A percentile compares a stretch with the other conserved stretches of the same genome.
phyloP scores from a whole-genome alignment of 1,140 invertebrate genomes.

The Sycophila sp. region DNA sequence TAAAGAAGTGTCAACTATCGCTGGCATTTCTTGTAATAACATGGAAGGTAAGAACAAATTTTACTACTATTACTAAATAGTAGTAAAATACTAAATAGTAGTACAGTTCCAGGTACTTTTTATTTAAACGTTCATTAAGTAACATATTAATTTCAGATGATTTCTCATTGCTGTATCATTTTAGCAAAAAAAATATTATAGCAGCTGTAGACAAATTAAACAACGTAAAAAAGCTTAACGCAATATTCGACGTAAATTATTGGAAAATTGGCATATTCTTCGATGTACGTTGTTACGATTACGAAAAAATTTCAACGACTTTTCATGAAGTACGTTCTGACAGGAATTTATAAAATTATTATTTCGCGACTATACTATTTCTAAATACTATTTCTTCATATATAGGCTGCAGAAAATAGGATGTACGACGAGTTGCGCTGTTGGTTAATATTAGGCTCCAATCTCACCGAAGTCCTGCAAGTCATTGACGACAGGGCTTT shows the following conservation, averaged over 20 bases:
- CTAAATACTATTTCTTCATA: no score
- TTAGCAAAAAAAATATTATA: not conserved
- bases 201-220: not conserved
- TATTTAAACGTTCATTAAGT: no score
- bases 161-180: not conserved
- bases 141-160: not conserved
- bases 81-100: no score
- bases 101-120: no score
- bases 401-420: conserved; percentile 19
- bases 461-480: not conserved
- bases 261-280: conserved; percentile 6
- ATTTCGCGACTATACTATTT: no score
- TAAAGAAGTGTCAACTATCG: not conserved
- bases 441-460: conserved; percentile 17
- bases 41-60: conserved; percentile 1
- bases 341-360: not conserved
- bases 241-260: not conserved
- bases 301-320: not conserved
- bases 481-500: conserved; percentile 9
- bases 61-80: no score
- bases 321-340: conserved; percentile 18
- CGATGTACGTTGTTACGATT: not conserved
- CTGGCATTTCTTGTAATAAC: not conserved
- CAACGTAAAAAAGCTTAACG: no score
- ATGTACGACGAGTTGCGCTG: conserved; percentile 24